Conservation (phyloP, 2,888 invertebrate species). For the Gastracanthus pulcherrimus region DNA sequence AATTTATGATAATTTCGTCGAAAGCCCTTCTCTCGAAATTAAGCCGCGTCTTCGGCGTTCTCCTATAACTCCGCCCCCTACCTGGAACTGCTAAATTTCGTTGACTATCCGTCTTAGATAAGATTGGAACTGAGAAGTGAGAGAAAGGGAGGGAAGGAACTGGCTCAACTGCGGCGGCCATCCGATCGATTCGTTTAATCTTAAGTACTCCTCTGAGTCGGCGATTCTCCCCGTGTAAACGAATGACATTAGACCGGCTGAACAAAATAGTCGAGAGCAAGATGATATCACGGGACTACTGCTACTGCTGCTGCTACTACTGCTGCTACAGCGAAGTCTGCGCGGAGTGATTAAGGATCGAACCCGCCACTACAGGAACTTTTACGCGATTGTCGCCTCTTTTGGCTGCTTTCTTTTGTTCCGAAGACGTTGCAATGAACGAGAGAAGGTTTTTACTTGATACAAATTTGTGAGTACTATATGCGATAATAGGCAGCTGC, state of each 20-base stretch:
- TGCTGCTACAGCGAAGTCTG: neutral
- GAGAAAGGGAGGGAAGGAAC: neutral
- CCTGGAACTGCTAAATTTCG: constrained; percentile 38
- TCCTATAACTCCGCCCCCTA: too few relatives aligned
- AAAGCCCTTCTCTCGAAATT: constrained; percentile 62
- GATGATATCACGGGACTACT: neutral
- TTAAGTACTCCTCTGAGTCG: constrained; percentile 10
- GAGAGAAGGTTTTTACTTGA: too few relatives aligned
- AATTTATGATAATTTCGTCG: constrained; percentile 66
- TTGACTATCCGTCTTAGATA: constrained; percentile 47
- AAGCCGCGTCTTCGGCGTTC: constrained; percentile 55
- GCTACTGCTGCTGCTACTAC: too few relatives aligned
- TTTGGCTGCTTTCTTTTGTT: too few relatives aligned
- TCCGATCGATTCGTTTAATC: constrained; percentile 40
- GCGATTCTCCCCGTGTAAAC: constrained; percentile 1
- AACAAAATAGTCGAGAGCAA: neutral
- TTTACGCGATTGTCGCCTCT: too few relatives aligned
- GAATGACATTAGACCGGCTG: constrained; percentile 19
- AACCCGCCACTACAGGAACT: too few relatives aligned
- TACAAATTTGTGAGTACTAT: too few relatives aligned
- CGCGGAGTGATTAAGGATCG: neutral
- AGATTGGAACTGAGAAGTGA: constrained; percentile 23
- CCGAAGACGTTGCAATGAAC: too few relatives aligned
- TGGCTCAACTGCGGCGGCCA: neutral
- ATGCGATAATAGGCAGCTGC: too few relatives aligned